Base-by-base conservation (phyloP, 1,140 invertebrate species). In the Papilio polytes region DNA sequence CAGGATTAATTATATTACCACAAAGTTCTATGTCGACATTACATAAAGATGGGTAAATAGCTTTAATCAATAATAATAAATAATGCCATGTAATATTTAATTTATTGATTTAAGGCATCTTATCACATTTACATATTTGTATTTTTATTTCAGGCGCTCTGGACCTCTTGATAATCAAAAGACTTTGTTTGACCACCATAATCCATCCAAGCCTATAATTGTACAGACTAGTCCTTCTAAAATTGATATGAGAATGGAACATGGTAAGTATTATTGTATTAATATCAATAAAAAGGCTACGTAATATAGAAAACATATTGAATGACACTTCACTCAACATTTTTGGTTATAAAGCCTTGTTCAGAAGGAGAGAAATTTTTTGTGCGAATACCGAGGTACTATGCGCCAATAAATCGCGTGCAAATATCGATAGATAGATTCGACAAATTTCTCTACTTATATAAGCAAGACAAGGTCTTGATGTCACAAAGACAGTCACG, bases 161-260 rank as follows among this genome's bases (percentile, higher is more conserved):
- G 86, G 85, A 44, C 80, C 84, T 15, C 66, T 80, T 15, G 91
- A 93, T 63, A 90, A 84, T 74, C 91, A 92, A 51, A 95, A 94
- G 90, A 92, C 89, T 13, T 87, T 95, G 72, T 95, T 88, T 82
- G 92, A 95, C 80, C 88, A 91, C 80, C 93, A 95, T 13, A 94
- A 94, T 86, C 92, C 94, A 78, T 94, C 92, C 12, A 94, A 91
- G 87, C 94, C 94, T 22, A 95, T 95, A 73, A 91, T 94, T 82
- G 90, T 95, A 73, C 91, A 94, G 86, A 92, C 89, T 80, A 91
- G 85, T 89, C 90, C 90, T 26, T 85, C 84, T 26, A 94, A 94
- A 90, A 81, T 88, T 22, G 92, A 94, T 76, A 86, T 88, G 22
- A 88, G 92, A 85, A 87, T 94, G 88, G 92, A 94, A 83, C 83